phyloP scores from a whole-genome alignment of 2,113 vertebrate genomes.

The Burhinus oedicnemus region DNA sequence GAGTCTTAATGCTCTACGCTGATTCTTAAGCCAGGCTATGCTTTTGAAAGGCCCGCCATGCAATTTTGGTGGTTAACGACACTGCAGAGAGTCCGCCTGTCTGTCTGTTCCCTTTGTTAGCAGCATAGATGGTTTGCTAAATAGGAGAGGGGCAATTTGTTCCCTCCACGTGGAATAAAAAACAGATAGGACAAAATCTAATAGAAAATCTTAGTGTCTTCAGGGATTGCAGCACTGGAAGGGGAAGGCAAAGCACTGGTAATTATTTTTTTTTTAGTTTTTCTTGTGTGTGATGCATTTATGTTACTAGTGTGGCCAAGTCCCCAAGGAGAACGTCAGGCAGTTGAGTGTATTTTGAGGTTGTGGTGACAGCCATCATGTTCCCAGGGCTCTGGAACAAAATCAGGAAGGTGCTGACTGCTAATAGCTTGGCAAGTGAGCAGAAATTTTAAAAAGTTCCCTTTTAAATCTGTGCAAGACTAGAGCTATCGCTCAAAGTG shows the following conservation, averaged over 20 bases:
- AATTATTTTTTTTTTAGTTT: neutral
- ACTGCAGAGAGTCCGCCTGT: neutral
- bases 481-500: neutral
- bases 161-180: neutral
- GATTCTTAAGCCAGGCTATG: neutral
- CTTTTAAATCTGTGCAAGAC: neutral
- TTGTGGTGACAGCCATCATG: neutral
- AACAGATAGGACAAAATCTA: neutral
- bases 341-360: neutral
- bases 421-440: neutral
- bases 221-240: neutral
- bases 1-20: accelerated
- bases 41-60: neutral
- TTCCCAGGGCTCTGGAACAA: neutral
- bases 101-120: neutral
- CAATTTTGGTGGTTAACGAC: neutral
- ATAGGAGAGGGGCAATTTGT: neutral
- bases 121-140: neutral
- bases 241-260: neutral
- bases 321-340: neutral
- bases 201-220: neutral
- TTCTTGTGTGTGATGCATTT: neutral
- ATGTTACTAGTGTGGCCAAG: neutral
- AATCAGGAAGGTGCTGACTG: neutral
- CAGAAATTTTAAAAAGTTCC: neutral